phyloP scores from a whole-genome alignment of 1,140 invertebrate genomes.

The Gryllus bimaculatus region DNA sequence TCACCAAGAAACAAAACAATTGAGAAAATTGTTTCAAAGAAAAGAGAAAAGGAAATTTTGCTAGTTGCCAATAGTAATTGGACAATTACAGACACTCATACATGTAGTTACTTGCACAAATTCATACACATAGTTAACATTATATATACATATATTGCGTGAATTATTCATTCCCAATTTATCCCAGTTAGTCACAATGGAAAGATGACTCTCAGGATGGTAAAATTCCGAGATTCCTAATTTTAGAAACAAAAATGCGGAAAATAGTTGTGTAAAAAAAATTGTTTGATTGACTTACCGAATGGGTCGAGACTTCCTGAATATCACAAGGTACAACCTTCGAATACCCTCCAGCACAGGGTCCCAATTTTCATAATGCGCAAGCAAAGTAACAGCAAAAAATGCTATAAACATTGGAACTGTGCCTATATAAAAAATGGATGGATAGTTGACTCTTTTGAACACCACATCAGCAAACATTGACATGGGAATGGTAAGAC shows the following conservation, averaged over 20 bases:
- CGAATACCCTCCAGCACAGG: slow-evolving; percentile 48
- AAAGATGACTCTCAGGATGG: too few species aligned
- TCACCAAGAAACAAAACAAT: too few species aligned
- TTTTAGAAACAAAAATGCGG: background rate
- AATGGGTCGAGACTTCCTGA: slow-evolving; percentile 10
- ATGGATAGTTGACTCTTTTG: slow-evolving; percentile 61
- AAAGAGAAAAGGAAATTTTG: background rate
- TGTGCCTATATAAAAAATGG: slow-evolving; percentile 68
- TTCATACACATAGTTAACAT: too few species aligned
- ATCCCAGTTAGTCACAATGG: too few species aligned
- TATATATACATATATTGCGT: too few species aligned
- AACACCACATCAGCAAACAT: slow-evolving; percentile 72
- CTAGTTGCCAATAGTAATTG: background rate
- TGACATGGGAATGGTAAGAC: slow-evolving; percentile 74
- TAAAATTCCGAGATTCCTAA: background rate
- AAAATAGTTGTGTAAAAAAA: background rate
- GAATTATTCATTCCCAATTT: too few species aligned
- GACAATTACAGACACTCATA: too few species aligned
- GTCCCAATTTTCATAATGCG: slow-evolving; percentile 80
- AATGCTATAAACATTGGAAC: slow-evolving; percentile 71
- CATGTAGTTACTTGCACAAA: too few species aligned
- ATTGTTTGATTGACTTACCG: slow-evolving; percentile 10
- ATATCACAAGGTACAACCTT: slow-evolving; percentile 18
- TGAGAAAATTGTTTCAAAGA: background rate
- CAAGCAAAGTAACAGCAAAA: slow-evolving; percentile 60